phyloP scores from a whole-genome alignment of 2,797 vertebrate genomes.

The Pseudochromis fuscus region DNA sequence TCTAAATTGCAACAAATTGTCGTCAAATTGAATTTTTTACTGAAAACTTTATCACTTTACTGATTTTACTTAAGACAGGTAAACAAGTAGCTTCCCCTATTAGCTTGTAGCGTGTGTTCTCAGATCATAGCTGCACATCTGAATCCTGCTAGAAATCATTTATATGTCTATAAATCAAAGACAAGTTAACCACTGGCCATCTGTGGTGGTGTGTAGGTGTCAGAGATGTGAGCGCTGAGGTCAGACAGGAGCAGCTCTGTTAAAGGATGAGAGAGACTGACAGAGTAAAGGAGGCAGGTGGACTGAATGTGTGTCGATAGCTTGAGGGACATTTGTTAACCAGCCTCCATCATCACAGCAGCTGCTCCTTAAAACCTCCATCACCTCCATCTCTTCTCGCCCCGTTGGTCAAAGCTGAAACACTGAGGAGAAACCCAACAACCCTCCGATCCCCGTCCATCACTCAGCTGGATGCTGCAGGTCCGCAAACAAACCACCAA shows the following conservation, averaged over 20 bases:
- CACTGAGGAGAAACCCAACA: constrained; percentile 20
- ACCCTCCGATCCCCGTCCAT: background rate
- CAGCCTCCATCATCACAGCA: constrained; percentile 24
- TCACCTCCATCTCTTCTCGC: background rate
- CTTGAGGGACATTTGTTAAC: constrained; percentile 21
- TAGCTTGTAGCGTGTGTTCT: too few relatives aligned
- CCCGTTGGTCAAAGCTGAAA: background rate
- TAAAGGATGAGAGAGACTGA: background rate
- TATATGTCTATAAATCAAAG: too few relatives aligned
- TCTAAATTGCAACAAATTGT: too few relatives aligned
- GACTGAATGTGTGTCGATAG: background rate
- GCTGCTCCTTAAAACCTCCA: background rate
- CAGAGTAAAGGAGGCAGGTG: background rate
- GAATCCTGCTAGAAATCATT: too few relatives aligned
- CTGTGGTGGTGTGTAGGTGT: too few relatives aligned
- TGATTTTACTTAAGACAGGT: too few relatives aligned
- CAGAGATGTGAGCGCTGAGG: too few relatives aligned
- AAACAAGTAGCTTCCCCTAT: too few relatives aligned
- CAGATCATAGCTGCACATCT: too few relatives aligned
- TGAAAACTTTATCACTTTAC: too few relatives aligned
- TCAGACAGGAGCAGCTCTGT: background rate
- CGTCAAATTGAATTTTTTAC: too few relatives aligned
- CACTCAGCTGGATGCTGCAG: constrained; percentile 5
- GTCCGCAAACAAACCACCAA: constrained; percentile 9
- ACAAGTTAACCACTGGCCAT: too few relatives aligned